Percentiles rank a stretch among this genome's conserved stretches.
phyloP scores from a whole-genome alignment of 2,797 vertebrate species.

The Argentina silus region DNA sequence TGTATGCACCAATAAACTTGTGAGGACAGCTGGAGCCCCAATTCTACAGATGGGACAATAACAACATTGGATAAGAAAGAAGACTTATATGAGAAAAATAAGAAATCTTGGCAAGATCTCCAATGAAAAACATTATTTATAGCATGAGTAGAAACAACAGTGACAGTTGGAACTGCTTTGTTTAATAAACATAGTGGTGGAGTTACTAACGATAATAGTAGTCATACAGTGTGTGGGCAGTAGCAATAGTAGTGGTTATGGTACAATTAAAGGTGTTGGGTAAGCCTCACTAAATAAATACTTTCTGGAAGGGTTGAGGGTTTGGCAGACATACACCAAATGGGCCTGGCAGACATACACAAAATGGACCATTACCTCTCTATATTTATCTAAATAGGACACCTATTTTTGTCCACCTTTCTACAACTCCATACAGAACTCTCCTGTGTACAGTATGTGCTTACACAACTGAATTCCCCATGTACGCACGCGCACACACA shows the following conservation, averaged over 20 bases:
- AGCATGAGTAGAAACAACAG: too few species aligned
- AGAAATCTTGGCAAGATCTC: too few species aligned
- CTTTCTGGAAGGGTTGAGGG: background rate
- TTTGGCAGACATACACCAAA: background rate
- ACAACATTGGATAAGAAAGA: too few species aligned
- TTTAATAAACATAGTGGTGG: too few species aligned
- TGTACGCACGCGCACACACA: too few species aligned
- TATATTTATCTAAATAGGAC: background rate
- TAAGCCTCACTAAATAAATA: background rate
- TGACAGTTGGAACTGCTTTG: too few species aligned
- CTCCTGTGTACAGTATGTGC: background rate
- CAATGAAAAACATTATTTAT: too few species aligned
- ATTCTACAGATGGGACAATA: slow-evolving; percentile 76
- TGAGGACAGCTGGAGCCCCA: slow-evolving; percentile 89
- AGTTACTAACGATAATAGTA: too few species aligned
- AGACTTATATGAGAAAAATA: too few species aligned
- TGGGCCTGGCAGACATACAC: too few species aligned
- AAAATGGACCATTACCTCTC: background rate
- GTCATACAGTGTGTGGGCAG: too few species aligned
- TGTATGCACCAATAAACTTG: slow-evolving; percentile 86
- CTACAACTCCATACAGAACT: background rate
- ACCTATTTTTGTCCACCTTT: background rate
- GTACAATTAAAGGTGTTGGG: too few species aligned
- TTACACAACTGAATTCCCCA: background rate
- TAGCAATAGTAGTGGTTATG: background rate